Percentiles rank a stretch among this genome's conserved stretches.
These are phyloP conservation scores for Acridotheres tristis DNA, from an alignment of 2,797 vertebrate genomes.

Conservation along the genomic window DNA sequence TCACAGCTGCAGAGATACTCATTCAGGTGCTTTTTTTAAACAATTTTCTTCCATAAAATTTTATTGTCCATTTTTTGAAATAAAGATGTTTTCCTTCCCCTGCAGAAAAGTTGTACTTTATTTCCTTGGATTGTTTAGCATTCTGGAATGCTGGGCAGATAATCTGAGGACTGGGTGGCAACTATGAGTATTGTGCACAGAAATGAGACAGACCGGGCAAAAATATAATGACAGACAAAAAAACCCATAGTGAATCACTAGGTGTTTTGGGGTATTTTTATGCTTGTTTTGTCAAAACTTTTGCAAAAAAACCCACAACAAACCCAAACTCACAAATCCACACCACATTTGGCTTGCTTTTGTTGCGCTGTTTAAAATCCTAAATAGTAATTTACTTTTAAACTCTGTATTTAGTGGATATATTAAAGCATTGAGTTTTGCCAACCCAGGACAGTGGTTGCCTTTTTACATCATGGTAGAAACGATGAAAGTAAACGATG, in stretches of 20 bases:
- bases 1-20: background rate
- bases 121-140: background rate
- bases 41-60: background rate
- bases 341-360: background rate
- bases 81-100: background rate
- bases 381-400: background rate
- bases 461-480: background rate
- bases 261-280: rapidly evolving
- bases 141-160: background rate
- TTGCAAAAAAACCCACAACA: rapidly evolving
- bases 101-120: background rate
- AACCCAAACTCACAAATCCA: background rate
- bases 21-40: background rate
- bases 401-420: background rate
- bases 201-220: background rate
- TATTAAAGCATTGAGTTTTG: background rate
- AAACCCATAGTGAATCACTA: rapidly evolving
- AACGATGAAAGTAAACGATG: background rate
- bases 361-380: background rate
- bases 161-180: background rate
- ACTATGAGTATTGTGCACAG: background rate
- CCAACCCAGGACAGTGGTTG: background rate
- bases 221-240: background rate
- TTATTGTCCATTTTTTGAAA: background rate
- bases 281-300: background rate